phyloP scores from a whole-genome alignment of 2,888 invertebrate species.

The Trissoscelio sp. region DNA sequence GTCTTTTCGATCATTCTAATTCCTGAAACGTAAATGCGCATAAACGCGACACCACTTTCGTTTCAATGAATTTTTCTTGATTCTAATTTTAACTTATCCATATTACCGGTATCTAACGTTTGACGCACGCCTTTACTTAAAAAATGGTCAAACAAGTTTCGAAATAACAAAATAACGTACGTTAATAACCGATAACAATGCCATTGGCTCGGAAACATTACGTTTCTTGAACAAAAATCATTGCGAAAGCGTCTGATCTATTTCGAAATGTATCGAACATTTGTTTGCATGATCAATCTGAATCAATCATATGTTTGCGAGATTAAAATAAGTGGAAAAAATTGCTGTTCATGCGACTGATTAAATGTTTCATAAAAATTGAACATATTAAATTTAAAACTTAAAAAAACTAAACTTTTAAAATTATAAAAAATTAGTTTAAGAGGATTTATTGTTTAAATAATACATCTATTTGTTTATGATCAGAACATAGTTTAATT shows the following conservation, averaged over 20 bases:
- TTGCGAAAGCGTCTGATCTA: slow-evolving; percentile 15
- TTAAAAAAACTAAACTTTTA: no score
- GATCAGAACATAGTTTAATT: no score
- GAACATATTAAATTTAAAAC: no score
- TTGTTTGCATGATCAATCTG: slow-evolving; percentile 22
- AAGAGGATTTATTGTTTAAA: no score
- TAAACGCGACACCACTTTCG: slow-evolving; percentile 30
- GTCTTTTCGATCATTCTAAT: slow-evolving; percentile 40
- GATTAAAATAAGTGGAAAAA: neutral
- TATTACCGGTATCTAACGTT: slow-evolving; percentile 32
- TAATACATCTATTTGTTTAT: no score
- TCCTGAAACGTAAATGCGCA: slow-evolving; percentile 10
- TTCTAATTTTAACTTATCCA: slow-evolving; percentile 29
- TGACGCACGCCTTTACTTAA: slow-evolving; percentile 23
- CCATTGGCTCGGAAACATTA: slow-evolving; percentile 17
- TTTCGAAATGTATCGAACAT: slow-evolving; percentile 7
- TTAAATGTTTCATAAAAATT: no score
- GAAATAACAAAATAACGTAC: slow-evolving; percentile 37
- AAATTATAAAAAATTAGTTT: no score
- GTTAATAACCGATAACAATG: slow-evolving; percentile 29
- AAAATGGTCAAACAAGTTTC: slow-evolving; percentile 25
- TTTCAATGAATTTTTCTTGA: slow-evolving; percentile 27
- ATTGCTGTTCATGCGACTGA: neutral
- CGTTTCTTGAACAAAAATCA: slow-evolving; percentile 10
- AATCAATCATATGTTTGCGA: neutral